A percentile compares a stretch with the other conserved stretches of the same genome.
These are phyloP conservation scores for Ips nitidus DNA, from an alignment of 1,140 invertebrate genomes.

Conservation along the genomic window DNA sequence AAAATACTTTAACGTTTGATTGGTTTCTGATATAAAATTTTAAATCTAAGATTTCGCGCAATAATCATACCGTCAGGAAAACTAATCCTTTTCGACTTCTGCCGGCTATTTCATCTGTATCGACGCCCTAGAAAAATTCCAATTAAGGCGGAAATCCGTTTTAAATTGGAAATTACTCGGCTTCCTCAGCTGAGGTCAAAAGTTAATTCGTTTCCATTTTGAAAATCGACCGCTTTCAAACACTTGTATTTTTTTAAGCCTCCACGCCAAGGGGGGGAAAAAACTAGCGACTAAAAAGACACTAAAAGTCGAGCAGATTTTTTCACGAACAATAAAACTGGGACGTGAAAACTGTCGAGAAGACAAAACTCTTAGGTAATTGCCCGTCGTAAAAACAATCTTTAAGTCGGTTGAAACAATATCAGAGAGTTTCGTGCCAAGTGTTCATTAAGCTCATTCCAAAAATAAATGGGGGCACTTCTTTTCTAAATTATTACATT, in stretches of 20 bases:
- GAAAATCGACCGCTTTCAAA: neutral
- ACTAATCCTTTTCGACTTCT: too few species aligned
- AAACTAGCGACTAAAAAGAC: neutral
- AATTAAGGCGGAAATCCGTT: slow-evolving; percentile 21
- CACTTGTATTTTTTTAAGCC: neutral
- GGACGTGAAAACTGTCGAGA: slow-evolving; percentile 5
- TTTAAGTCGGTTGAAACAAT: slow-evolving; percentile 12
- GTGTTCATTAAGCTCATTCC: slow-evolving; percentile 14
- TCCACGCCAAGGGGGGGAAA: neutral
- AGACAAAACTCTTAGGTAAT: slow-evolving; percentile 10
- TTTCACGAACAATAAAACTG: slow-evolving; percentile 2
- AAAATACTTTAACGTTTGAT: too few species aligned
- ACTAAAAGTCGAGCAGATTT: neutral
- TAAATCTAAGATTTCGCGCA: too few species aligned
- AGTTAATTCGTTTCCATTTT: slow-evolving; percentile 18
- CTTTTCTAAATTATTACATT: slow-evolving; percentile 4
- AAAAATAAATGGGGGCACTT: slow-evolving; percentile 4
- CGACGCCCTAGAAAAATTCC: slow-evolving; percentile 20
- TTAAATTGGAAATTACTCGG: slow-evolving; percentile 26
- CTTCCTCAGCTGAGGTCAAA: slow-evolving; percentile 20
- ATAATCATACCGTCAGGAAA: too few species aligned
- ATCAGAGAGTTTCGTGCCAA: slow-evolving; percentile 11
- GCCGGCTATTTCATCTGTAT: neutral
- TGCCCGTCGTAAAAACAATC: slow-evolving; percentile 13
- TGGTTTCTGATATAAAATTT: too few species aligned